Conservation (phyloP, 2,113 vertebrate genomes). For the Echinops telfairi region DNA sequence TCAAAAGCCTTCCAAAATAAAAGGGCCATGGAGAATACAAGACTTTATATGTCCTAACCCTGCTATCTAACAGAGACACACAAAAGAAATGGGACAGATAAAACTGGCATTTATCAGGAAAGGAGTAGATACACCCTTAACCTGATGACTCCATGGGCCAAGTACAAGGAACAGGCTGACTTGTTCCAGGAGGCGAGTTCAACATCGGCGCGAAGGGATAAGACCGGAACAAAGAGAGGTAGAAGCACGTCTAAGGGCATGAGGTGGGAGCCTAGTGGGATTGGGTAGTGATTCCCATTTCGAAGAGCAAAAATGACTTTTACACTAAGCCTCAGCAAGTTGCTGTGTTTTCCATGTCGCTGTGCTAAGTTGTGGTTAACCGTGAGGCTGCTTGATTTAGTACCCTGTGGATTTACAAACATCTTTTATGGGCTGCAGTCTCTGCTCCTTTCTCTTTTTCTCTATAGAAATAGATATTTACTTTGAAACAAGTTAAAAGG, state of each 20-base stretch:
- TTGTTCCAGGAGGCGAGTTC: constrained; percentile 77
- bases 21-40: constrained; percentile 80
- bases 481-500: background rate
- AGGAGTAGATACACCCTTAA: constrained; percentile 80
- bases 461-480: background rate
- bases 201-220: constrained; percentile 71
- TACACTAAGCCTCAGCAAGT: constrained; percentile 53
- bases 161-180: constrained; percentile 80
- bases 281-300: constrained; percentile 49
- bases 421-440: background rate
- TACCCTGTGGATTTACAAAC: background rate
- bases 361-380: background rate
- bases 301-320: constrained; percentile 64
- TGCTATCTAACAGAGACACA: constrained; percentile 80
- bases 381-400: background rate
- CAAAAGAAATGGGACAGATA: constrained; percentile 82
- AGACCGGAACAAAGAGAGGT: constrained; percentile 78
- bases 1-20: constrained; percentile 83
- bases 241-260: constrained; percentile 71
- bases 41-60: constrained; percentile 82
- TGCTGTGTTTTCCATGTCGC: background rate
- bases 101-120: constrained; percentile 81
- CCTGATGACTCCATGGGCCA: constrained; percentile 76
- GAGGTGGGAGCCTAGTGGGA: constrained; percentile 76
- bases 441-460: background rate